Evolutionary conservation across 2,888 invertebrate genomes (phyloP), one percentile per base, ranked within the genome.

Genomic region (Allygus modestus): DNA sequence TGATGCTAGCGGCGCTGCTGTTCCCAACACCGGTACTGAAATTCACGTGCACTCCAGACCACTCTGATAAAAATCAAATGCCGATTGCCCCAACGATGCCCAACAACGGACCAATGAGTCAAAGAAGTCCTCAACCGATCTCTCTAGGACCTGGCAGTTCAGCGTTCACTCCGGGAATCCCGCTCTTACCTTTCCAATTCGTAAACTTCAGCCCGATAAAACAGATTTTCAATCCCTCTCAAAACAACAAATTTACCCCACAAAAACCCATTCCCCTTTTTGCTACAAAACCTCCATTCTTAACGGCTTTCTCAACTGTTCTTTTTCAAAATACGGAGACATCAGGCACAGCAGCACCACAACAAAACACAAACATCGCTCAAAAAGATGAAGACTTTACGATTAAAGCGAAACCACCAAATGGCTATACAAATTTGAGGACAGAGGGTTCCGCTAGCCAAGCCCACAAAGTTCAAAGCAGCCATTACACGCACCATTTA

Each of bases 31-130:
- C 79, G 37, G n/a, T 79, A n/a, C 46, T 79, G 15, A 54, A 79
- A 58, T 79, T 79, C 31, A 33, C 79, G 7, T 79, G 79, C 37
- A 31, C 37, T 20, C 79, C 79, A n/a, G 58, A 79, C 20, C 46
- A n/a, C 9, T 11, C 33, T 20, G 58, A 79, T 20, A 28, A 79
- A 33, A n/a, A n/a, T 1, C 1, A 0, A 1, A 37, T 79, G 33
- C 1, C 12, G 37, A 46, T 41, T 7, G 9, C 20, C 0, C 79
- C 54, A n/a, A 58, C 79, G 2, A 12, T 20, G 5, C 58, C 54
- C 0, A 58, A 37, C 26, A 4, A 1, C 4, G 9, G 1, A 61
- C 23, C 23, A 1, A 33, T 69, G 31, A 26, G 9, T 23, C 58
- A 20, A 23, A 65, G 31, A 31, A 65, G 17, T 15, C 65, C 65